Conservation (phyloP, 2,888 invertebrate species). For the Conus canariensis region DNA sequence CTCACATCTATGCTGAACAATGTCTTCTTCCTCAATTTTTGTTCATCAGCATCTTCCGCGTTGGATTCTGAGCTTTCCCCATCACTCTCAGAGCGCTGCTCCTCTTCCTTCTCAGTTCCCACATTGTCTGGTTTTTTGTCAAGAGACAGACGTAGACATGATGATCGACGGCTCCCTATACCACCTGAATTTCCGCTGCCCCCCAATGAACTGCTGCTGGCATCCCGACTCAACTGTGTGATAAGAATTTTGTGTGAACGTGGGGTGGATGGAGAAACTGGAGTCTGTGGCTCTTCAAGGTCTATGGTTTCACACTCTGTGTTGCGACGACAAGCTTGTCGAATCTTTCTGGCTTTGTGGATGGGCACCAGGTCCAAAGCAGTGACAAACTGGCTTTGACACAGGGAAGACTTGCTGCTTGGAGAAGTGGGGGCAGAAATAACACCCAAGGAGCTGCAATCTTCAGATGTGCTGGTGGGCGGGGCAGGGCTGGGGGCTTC, state of each 20-base stretch:
- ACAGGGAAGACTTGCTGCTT: neutral
- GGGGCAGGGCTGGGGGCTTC: conserved; percentile 34
- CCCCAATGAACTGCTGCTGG: conserved; percentile 27
- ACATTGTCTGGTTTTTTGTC: conserved; percentile 15
- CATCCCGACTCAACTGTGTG: conserved; percentile 71
- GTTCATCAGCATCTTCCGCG: conserved; percentile 38
- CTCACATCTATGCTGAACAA: conserved; percentile 68
- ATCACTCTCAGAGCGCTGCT: conserved; percentile 54
- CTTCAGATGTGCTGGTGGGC: conserved; percentile 21
- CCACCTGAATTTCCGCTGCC: conserved; percentile 18
- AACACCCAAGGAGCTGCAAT: conserved; percentile 40
- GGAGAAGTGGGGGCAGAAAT: neutral
- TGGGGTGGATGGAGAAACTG: conserved; percentile 65
- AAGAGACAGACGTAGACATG: conserved; percentile 35
- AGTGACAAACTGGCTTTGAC: conserved; percentile 48
- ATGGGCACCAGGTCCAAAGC: conserved; percentile 63
- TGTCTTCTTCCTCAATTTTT: conserved; percentile 53
- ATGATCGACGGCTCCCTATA: conserved; percentile 43
- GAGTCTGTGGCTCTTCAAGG: conserved; percentile 62
- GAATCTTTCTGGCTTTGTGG: conserved; percentile 62
- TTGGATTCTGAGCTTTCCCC: conserved; percentile 51
- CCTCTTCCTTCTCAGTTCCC: conserved; percentile 52
- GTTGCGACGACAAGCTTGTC: conserved; percentile 51
- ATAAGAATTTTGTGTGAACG: conserved; percentile 73
- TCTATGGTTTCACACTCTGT: conserved; percentile 62